phyloP scores from a whole-genome alignment of 1,140 invertebrate species.

The Himalopsyche phryganea region DNA sequence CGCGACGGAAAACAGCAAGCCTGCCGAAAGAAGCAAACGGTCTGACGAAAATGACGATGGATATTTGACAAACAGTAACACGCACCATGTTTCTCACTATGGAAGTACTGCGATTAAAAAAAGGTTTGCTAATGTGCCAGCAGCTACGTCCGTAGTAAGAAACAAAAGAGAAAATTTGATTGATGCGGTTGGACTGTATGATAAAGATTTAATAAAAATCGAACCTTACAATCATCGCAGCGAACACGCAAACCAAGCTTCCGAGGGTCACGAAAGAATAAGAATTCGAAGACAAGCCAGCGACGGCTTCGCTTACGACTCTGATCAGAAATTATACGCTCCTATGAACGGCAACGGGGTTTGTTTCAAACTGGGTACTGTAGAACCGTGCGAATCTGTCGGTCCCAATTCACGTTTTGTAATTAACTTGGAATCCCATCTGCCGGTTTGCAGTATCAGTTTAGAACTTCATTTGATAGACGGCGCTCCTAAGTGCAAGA shows the following conservation, averaged over 20 bases:
- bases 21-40: background rate
- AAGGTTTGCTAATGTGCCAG: background rate
- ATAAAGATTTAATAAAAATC: background rate
- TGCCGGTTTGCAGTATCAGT: background rate
- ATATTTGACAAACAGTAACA: background rate
- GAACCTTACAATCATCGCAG: background rate
- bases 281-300: background rate
- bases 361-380: constrained; percentile 13
- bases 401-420: constrained; percentile 1
- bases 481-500: constrained; percentile 4
- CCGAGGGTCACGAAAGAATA: background rate
- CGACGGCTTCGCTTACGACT: background rate
- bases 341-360: constrained; percentile 6
- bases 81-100: constrained; percentile 1
- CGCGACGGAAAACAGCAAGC: background rate
- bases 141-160: background rate
- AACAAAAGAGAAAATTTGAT: constrained; percentile 8
- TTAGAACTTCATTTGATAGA: constrained; percentile 9
- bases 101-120: background rate
- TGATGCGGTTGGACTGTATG: background rate
- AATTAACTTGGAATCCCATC: background rate
- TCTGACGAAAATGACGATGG: background rate
- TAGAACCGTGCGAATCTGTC: background rate
- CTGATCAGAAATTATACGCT: constrained; percentile 2
- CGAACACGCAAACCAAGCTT: background rate